phyloP scores from a whole-genome alignment of 2,113 vertebrate genomes.

The Eonycteris spelaea region DNA sequence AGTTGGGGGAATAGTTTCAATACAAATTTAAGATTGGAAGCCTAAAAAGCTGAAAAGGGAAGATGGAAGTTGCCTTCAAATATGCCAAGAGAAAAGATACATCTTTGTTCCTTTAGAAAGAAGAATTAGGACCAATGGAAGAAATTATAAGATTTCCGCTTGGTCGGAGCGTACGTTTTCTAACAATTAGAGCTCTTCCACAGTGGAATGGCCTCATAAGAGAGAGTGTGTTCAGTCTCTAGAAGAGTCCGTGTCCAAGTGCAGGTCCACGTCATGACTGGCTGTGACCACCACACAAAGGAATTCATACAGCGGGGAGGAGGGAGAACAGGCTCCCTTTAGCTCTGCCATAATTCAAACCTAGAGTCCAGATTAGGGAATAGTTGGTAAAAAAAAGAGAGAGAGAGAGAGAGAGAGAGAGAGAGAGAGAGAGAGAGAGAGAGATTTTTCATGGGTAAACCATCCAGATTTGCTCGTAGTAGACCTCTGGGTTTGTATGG shows the following conservation, averaged over 20 bases:
- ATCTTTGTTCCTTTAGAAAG: neutral
- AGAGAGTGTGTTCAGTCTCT: neutral
- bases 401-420: too few relatives aligned
- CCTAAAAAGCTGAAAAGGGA: neutral
- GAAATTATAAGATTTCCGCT: neutral
- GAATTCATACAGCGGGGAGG: neutral
- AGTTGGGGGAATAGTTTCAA: neutral
- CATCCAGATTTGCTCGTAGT: neutral
- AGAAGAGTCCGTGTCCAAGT: neutral
- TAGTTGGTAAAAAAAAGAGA: too few relatives aligned
- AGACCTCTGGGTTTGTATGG: neutral
- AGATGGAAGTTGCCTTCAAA: neutral
- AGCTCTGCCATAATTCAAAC: neutral
- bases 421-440: too few relatives aligned
- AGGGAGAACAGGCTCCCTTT: neutral
- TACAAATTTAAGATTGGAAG: neutral
- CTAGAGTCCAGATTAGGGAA: neutral
- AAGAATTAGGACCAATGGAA: neutral
- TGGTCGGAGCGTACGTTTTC: neutral
- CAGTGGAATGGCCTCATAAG: neutral
- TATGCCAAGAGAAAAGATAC: neutral
- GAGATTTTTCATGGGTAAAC: neutral
- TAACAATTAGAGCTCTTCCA: neutral
- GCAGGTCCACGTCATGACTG: neutral
- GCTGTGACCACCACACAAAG: neutral